Percentiles rank a stretch among this genome's conserved stretches.
These are phyloP conservation scores for Aldabrachelys gigantea DNA, from an alignment of 2,113 vertebrate genomes.

Conservation along the genomic window DNA sequence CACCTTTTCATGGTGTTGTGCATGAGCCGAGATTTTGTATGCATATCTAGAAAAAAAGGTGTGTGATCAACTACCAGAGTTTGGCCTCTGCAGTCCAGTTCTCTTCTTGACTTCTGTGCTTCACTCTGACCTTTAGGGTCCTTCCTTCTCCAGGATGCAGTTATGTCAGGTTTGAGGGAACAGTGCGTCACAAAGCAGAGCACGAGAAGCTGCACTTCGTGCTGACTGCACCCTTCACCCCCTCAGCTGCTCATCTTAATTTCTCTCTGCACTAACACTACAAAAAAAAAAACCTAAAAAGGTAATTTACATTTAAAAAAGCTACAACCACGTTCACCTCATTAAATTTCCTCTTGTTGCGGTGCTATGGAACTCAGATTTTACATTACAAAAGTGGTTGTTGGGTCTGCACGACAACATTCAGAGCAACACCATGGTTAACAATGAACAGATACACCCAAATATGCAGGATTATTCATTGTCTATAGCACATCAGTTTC, in stretches of 20 bases:
- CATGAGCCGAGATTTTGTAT: background rate
- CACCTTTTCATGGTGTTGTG: background rate
- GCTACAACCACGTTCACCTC: conserved; percentile 90
- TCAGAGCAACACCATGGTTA: conserved; percentile 78
- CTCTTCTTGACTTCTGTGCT: conserved; percentile 78
- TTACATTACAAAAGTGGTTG: conserved; percentile 78
- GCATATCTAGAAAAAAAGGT: background rate
- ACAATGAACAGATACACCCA: conserved; percentile 68
- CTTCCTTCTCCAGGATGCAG: conserved; percentile 67
- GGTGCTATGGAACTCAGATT: conserved; percentile 67
- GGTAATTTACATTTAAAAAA: conserved; percentile 79
- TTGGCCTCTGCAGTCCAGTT: conserved; percentile 90
- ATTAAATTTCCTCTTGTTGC: conserved; percentile 87
- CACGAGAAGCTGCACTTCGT: conserved; percentile 86
- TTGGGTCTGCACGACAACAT: conserved; percentile 69
- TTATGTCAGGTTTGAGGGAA: conserved; percentile 74
- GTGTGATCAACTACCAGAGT: conserved; percentile 84
- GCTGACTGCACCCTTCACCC: conserved; percentile 83
- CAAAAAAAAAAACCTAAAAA: conserved; percentile 77
- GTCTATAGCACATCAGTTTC: conserved; percentile 50
- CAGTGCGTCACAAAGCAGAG: conserved; percentile 78
- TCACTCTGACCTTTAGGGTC: conserved; percentile 73
- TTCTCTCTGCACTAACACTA: conserved; percentile 77
- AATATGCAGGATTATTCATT: conserved; percentile 66
- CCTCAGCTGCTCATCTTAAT: conserved; percentile 93